These are phyloP conservation scores for Callionymus lyra DNA, from an alignment of 2,113 vertebrate genomes.

Conservation along the genomic window DNA sequence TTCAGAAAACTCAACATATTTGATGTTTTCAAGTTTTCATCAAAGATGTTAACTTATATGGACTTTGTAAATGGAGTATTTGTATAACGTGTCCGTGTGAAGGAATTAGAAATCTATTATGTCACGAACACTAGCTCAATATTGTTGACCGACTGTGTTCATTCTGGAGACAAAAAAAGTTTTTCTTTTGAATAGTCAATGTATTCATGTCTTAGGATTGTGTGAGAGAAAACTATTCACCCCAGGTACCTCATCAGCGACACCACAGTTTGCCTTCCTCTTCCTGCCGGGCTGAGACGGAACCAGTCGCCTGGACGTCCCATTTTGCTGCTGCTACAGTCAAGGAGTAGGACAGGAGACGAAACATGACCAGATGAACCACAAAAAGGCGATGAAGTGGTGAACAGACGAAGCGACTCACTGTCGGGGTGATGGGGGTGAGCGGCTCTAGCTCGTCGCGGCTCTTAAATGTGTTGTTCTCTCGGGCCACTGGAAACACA, in stretches of 20 bases:
- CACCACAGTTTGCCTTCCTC: conserved; percentile 80
- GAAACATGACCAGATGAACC: not conserved
- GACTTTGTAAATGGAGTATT: too few species aligned
- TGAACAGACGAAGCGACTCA: too few species aligned
- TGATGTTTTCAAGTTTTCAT: too few species aligned
- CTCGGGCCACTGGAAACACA: conserved; percentile 72
- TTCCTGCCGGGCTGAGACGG: conserved; percentile 80
- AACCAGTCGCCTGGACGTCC: conserved; percentile 71
- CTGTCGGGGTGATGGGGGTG: conserved; percentile 61
- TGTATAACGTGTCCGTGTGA: too few species aligned
- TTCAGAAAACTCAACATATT: too few species aligned
- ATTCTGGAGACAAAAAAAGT: too few species aligned
- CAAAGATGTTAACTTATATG: too few species aligned
- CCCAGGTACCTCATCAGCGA: conserved; percentile 74
- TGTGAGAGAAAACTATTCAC: not conserved
- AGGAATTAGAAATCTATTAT: too few species aligned
- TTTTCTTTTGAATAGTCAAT: too few species aligned
- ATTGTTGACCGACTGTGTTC: too few species aligned
- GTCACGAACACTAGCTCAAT: too few species aligned
- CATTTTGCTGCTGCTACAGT: conserved; percentile 64
- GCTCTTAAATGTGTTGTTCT: conserved; percentile 61
- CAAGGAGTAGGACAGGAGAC: not conserved
- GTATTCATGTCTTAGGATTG: too few species aligned
- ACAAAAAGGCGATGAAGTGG: not conserved
- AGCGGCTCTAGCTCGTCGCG: conserved; percentile 67